phyloP scores from a whole-genome alignment of 2,888 invertebrate species.

The Pseudolycoriella hygida region DNA sequence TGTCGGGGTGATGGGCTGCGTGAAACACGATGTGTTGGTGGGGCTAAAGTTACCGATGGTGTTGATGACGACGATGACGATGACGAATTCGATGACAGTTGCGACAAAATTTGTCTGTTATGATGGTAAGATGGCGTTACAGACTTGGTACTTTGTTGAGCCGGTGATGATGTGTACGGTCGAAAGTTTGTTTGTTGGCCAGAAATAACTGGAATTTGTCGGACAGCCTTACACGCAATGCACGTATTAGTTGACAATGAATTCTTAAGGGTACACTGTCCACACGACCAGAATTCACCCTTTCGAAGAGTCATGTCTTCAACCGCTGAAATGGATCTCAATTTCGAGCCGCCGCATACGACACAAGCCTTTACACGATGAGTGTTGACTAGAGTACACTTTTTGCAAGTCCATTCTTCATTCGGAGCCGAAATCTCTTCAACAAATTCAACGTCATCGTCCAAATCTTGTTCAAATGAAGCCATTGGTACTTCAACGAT shows the following conservation, averaged over 20 bases:
- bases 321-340: conserved; percentile 44
- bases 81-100: neutral
- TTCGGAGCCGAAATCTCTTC: conserved; percentile 6
- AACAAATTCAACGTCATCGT: conserved; percentile 44
- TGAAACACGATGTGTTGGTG: conserved; percentile 19
- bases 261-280: conserved; percentile 67
- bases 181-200: conserved; percentile 18
- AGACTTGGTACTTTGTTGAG: neutral
- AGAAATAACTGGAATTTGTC: conserved; percentile 26
- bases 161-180: conserved; percentile 16
- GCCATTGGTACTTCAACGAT: conserved; percentile 40
- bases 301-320: conserved; percentile 51
- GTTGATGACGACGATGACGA: conserved; percentile 2
- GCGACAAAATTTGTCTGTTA: conserved; percentile 1
- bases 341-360: conserved; percentile 72
- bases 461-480: conserved; percentile 47
- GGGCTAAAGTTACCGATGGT: neutral
- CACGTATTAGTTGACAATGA: conserved; percentile 47
- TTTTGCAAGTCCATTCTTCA: conserved; percentile 62
- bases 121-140: conserved; percentile 2
- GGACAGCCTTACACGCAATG: conserved; percentile 56
- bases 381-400: conserved; percentile 74
- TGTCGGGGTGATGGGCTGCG: conserved; percentile 37
- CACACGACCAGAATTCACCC: conserved; percentile 64
- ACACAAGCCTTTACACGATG: conserved; percentile 53